phyloP scores from a whole-genome alignment of 1,140 invertebrate genomes.

The Cyclina sinensis region DNA sequence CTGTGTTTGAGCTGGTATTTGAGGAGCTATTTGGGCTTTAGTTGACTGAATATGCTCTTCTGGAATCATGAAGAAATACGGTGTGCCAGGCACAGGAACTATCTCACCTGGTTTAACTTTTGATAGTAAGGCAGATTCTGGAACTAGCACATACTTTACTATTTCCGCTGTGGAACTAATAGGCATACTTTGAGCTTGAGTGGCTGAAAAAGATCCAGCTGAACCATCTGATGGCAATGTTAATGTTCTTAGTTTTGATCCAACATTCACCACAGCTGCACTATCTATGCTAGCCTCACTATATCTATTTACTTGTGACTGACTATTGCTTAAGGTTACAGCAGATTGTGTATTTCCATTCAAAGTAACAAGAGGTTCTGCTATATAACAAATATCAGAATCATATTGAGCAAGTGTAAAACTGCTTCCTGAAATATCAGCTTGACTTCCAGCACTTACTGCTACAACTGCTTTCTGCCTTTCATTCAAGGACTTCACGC shows the following conservation, averaged over 20 bases:
- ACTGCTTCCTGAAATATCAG: neutral
- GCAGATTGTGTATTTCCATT: neutral
- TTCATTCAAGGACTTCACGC: neutral
- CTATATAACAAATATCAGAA: too few species aligned
- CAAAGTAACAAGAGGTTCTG: too few species aligned
- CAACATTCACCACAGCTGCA: neutral
- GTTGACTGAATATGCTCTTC: neutral
- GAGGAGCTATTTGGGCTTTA: neutral
- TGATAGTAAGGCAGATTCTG: slow-evolving; percentile 1
- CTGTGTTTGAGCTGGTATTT: neutral
- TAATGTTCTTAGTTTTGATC: neutral
- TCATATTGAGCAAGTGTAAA: too few species aligned
- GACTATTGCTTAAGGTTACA: neutral
- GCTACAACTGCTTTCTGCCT: neutral
- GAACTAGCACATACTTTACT: slow-evolving; percentile 13
- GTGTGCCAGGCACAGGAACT: neutral
- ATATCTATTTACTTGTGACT: neutral
- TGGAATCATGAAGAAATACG: neutral
- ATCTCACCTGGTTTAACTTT: neutral
- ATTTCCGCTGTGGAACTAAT: neutral
- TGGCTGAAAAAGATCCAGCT: neutral
- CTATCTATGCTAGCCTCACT: neutral
- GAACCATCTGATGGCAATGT: neutral
- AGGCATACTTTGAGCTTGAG: neutral
- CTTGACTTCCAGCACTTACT: neutral